phyloP scores from a whole-genome alignment of 2,888 invertebrate genomes.

The Agrypnus murinus region DNA sequence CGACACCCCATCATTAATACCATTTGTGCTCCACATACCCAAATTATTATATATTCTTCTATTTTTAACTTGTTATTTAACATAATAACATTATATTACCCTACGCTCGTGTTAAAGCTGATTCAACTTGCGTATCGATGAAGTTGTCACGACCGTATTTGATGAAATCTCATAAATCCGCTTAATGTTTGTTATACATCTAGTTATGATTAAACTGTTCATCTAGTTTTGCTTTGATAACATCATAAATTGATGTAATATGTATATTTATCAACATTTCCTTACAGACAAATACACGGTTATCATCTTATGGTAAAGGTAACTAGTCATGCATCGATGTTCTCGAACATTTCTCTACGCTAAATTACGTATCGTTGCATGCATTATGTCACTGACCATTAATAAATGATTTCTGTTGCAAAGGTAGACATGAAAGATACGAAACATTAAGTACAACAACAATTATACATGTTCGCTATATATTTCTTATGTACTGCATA shows the following conservation, averaged over 20 bases:
- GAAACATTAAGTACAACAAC: slow-evolving; percentile 1
- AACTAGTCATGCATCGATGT: background rate
- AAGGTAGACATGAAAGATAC: background rate
- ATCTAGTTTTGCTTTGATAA: background rate
- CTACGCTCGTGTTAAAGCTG: background rate
- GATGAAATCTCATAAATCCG: background rate
- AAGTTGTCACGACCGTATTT: background rate
- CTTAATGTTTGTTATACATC: background rate
- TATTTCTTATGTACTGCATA: background rate
- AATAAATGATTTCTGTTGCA: slow-evolving; percentile 8
- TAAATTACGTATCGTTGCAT: slow-evolving; percentile 12
- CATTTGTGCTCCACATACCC: slow-evolving; percentile 48
- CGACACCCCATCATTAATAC: slow-evolving; percentile 55
- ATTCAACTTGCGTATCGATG: background rate
- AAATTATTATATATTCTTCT: slow-evolving; percentile 39
- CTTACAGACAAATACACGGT: no score
- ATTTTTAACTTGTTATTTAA: slow-evolving; percentile 38
- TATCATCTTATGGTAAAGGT: no score
- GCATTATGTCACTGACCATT: slow-evolving; percentile 7
- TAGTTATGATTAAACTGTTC: background rate
- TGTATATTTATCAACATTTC: background rate
- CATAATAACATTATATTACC: slow-evolving; percentile 13
- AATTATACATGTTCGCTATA: background rate
- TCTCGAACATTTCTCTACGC: background rate
- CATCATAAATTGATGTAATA: background rate